Evolutionary conservation across 2,113 vertebrate species (phyloP), one percentile per base, ranked within the genome.

Genomic region (Leucosticte australis): DNA sequence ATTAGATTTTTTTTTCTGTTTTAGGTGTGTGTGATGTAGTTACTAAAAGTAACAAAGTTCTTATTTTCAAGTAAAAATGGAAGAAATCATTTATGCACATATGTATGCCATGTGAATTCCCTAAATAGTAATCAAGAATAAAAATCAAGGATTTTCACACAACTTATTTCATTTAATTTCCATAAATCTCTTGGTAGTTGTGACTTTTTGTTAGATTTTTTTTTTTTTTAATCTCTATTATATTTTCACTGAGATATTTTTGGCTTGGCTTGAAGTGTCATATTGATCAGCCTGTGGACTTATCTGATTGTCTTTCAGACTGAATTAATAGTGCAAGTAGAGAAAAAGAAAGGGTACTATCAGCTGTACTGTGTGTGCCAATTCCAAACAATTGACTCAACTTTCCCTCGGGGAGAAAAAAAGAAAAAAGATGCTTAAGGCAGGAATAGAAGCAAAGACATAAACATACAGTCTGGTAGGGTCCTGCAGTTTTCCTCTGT

Each of bases 271-370:
- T 42, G 37, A 82, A 84, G 21, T 87, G 19, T 78, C 74, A 60
- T 55, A 91, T 71, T 78, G 87, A 89, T 87, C 73, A 69, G 24
- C 28, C n/a, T 74, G 19, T 74, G 68, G 83, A 70, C 56, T 91
- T 75, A 82, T 55, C 78, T 93, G 69, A 93, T 87, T 87, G 81
- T 91, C 55, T 81, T 91, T 94, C 69, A 84, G n/a, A 68, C 20
- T 62, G 5, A 80, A 87, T 95, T 89, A 92, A 69, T 33, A 44
- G 65, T 35, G 23, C 11, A 55, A 71, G 13, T 2, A 67, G 12
- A 70, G 50, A 35, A 89, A 76, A 96, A 59, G 7, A 56, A 82
- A 81, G 12, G 9, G 11, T 63, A 28, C 18, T 64, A 26, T 49
- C 21, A 65, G 30, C 37, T 75, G 39, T 42, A 53, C 18, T 30